Evolutionary conservation across 2,888 invertebrate genomes (phyloP).

Genomic region (Aproaerema taeniolella): DNA sequence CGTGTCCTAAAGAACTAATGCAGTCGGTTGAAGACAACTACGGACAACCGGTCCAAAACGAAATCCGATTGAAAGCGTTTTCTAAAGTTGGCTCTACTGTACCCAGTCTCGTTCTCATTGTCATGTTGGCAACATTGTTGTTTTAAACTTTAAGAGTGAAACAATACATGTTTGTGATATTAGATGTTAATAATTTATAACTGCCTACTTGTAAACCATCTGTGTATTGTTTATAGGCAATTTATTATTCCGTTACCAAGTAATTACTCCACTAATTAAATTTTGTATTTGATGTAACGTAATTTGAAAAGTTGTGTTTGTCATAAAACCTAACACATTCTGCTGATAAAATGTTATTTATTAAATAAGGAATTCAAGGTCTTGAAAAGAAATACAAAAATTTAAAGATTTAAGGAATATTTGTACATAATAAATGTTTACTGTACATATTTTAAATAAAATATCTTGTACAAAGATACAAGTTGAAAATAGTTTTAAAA

Average conservation of each 20-base stretch:
- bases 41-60: constrained; percentile 66
- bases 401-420: not conserved
- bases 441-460: not conserved
- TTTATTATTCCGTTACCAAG: not conserved
- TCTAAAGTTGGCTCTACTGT: constrained; percentile 41
- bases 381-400: no score
- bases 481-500: no score
- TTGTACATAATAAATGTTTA: not conserved
- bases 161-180: constrained; percentile 24
- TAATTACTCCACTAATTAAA: not conserved
- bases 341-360: no score
- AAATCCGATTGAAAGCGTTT: constrained; percentile 64
- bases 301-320: not conserved
- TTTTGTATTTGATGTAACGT: not conserved
- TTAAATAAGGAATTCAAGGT: no score
- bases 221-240: not conserved
- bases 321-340: no score
- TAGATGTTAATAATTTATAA: constrained; percentile 20
- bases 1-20: constrained; percentile 67
- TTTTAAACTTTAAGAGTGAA: constrained; percentile 22
- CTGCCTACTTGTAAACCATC: constrained; percentile 1
- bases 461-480: not conserved
- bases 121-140: constrained; percentile 36
- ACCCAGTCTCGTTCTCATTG: constrained; percentile 38
- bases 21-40: constrained; percentile 61